These are phyloP conservation scores for Hyles vespertilio DNA, from an alignment of 1,140 invertebrate species.

Conservation along the genomic window DNA sequence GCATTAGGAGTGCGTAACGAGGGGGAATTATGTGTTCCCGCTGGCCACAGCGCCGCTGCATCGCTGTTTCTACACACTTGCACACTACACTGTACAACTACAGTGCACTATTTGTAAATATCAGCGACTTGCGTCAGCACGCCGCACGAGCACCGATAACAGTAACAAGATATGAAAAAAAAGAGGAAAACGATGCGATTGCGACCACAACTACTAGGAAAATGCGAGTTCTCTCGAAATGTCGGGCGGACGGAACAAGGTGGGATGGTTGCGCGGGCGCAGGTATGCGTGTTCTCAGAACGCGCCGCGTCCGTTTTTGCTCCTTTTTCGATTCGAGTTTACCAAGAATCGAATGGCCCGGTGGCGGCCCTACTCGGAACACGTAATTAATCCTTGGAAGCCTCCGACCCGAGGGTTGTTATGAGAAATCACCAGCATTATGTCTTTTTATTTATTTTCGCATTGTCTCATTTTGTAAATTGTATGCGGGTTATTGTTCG, in stretches of 20 bases:
- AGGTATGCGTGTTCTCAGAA: conserved; percentile 70
- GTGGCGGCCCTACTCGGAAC: conserved; percentile 70
- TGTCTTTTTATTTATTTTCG: conserved; percentile 55
- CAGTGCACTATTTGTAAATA: too few species aligned
- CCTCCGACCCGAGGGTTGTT: conserved; percentile 67
- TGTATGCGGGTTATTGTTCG: conserved; percentile 51
- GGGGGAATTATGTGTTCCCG: too few species aligned
- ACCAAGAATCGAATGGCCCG: conserved; percentile 68
- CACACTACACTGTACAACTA: too few species aligned
- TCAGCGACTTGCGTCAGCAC: too few species aligned
- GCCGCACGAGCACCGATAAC: too few species aligned
- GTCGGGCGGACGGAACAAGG: conserved; percentile 37
- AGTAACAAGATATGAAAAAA: conserved; percentile 32
- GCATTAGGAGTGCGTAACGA: too few species aligned
- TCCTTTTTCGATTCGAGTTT: conserved; percentile 71
- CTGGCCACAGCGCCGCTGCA: too few species aligned
- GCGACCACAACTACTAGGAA: conserved; percentile 52
- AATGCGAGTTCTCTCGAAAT: conserved; percentile 55
- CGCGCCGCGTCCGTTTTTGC: conserved; percentile 61
- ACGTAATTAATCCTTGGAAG: conserved; percentile 72
- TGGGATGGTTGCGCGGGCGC: conserved; percentile 55
- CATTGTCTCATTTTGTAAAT: conserved; percentile 57
- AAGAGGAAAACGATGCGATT: conserved; percentile 31
- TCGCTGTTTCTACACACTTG: too few species aligned
- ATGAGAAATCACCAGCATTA: conserved; percentile 61